A percentile compares a stretch with the other conserved stretches of the same genome.
Evolutionary conservation across 1,140 invertebrate species (phyloP).

Genomic region (Chymomyza costata): DNA sequence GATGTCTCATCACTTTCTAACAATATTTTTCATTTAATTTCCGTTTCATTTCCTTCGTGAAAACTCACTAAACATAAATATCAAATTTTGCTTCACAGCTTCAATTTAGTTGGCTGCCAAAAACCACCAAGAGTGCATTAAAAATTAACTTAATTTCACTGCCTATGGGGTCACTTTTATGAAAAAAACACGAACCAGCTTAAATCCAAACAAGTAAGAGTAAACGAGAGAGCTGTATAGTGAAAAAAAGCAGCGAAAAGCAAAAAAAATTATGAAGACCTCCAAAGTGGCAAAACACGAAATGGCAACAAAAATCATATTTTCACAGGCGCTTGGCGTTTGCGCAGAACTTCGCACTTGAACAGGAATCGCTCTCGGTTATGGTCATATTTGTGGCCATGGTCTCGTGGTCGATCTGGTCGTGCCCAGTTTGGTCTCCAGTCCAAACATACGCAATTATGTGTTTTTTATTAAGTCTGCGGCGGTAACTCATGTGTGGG

Average conservation of each 20-base stretch:
- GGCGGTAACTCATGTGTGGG: conserved; percentile 45
- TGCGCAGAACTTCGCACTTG: conserved; percentile 72
- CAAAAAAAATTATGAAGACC: conserved; percentile 45
- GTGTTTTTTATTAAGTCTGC: conserved; percentile 67
- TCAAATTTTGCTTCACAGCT: too few species aligned
- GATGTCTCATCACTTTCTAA: background rate
- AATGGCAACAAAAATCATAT: conserved; percentile 65
- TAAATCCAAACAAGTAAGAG: conserved; percentile 23
- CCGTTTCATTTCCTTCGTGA: background rate
- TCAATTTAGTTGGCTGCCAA: conserved; percentile 41
- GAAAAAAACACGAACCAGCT: conserved; percentile 33
- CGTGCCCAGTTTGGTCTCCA: too few species aligned
- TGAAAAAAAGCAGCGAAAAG: background rate
- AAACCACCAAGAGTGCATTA: conserved; percentile 64
- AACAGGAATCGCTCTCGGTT: conserved; percentile 14
- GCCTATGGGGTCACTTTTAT: conserved; percentile 47
- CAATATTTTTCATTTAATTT: background rate
- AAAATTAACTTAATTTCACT: conserved; percentile 58
- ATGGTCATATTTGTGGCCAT: too few species aligned
- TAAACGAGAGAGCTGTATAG: conserved; percentile 7
- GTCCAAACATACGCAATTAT: conserved; percentile 68
- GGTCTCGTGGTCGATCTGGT: too few species aligned
- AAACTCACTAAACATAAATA: too few species aligned
- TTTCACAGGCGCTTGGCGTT: conserved; percentile 72
- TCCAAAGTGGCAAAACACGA: conserved; percentile 53